These are phyloP conservation scores for Argyrosomus japonicus DNA, from an alignment of 2,113 vertebrate genomes.

Conservation along the genomic window DNA sequence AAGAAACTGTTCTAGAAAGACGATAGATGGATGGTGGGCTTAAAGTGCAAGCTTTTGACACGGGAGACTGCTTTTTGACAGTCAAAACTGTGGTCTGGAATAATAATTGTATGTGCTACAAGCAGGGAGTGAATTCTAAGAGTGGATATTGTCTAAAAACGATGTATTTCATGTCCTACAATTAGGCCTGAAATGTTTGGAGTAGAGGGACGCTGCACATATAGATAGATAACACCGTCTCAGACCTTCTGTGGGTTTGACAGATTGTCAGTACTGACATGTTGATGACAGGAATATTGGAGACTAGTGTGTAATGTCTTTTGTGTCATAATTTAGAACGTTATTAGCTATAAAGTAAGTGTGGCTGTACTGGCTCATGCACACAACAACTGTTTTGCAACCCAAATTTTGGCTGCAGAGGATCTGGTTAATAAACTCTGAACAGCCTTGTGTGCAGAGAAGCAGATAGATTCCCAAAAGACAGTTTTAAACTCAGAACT, in stretches of 20 bases:
- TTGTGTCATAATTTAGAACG: background rate
- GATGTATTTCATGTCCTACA: background rate
- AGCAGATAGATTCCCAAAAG: constrained; percentile 39
- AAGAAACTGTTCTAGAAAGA: background rate
- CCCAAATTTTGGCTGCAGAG: background rate
- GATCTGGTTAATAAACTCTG: background rate
- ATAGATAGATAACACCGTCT: too few relatives aligned
- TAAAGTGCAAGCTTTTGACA: background rate
- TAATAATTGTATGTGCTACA: background rate
- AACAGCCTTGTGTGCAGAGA: constrained; percentile 24
- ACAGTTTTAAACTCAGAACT: constrained; percentile 40
- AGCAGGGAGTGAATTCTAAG: background rate
- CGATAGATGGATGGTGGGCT: background rate
- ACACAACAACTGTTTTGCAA: background rate
- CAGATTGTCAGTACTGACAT: background rate
- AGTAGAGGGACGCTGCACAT: background rate
- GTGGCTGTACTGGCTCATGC: background rate
- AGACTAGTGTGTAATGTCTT: background rate
- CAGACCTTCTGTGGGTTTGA: too few relatives aligned
- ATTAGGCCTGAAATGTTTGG: background rate
- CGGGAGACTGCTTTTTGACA: too few relatives aligned
- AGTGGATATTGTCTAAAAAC: background rate
- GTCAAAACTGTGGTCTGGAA: too few relatives aligned
- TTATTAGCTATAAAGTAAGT: background rate
- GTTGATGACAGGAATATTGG: background rate